These are phyloP conservation scores for Cenopis cana DNA, from an alignment of 2,888 invertebrate genomes.

Conservation along the genomic window DNA sequence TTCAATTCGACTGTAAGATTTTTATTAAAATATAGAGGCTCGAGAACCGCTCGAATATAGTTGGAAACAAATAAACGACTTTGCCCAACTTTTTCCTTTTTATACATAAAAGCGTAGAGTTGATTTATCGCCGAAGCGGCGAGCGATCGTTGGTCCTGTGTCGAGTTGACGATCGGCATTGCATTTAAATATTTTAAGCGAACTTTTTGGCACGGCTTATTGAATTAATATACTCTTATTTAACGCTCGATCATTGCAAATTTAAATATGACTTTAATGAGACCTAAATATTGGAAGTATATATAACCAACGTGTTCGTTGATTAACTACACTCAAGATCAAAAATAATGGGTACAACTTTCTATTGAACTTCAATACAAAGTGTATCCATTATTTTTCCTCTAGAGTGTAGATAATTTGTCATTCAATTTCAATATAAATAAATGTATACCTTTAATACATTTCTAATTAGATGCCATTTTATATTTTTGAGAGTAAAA, in stretches of 20 bases:
- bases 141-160: slow-evolving; percentile 69
- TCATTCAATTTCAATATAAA: too few relatives aligned
- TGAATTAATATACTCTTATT: not conserved
- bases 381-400: too few relatives aligned
- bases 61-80: slow-evolving; percentile 82
- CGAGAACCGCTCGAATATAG: slow-evolving; percentile 72
- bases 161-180: slow-evolving; percentile 77
- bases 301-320: too few relatives aligned
- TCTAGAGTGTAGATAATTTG: too few relatives aligned
- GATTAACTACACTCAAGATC: too few relatives aligned
- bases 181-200: slow-evolving; percentile 80
- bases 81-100: slow-evolving; percentile 70
- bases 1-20: slow-evolving; percentile 73
- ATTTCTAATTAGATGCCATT: too few relatives aligned
- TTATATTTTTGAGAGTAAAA: too few relatives aligned
- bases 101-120: slow-evolving; percentile 78
- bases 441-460: too few relatives aligned
- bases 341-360: too few relatives aligned
- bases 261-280: not conserved
- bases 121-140: slow-evolving; percentile 76
- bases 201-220: slow-evolving; percentile 11
- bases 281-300: too few relatives aligned
- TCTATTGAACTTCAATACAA: too few relatives aligned
- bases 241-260: not conserved
- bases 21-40: slow-evolving; percentile 72